A percentile compares a stretch with the other conserved stretches of the same genome.
Conservation (phyloP, 2,888 invertebrate species). For the Fragum sueziense region DNA sequence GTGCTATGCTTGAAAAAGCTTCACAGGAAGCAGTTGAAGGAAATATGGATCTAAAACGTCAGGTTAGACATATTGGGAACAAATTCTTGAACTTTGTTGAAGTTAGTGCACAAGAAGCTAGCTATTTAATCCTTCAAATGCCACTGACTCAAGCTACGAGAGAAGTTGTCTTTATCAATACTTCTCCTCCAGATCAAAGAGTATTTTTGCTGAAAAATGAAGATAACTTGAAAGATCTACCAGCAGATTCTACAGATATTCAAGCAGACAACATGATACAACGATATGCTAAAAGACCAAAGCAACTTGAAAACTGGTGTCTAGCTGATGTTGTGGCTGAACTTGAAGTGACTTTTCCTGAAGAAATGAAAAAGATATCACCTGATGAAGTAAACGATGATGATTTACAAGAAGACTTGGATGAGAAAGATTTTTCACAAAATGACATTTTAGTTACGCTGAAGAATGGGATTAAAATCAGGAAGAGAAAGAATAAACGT, state of each 20-base stretch:
- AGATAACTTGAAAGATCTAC: conserved; percentile 21
- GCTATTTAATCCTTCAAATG: conserved; percentile 40
- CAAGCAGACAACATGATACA: conserved; percentile 32
- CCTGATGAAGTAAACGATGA: too few species aligned
- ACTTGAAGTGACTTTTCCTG: conserved; percentile 17
- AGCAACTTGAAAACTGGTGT: conserved; percentile 5
- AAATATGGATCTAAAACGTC: conserved; percentile 58
- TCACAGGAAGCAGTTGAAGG: conserved; percentile 67
- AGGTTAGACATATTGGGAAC: conserved; percentile 44
- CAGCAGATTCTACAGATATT: conserved; percentile 35
- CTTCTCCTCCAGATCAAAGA: conserved; percentile 12
- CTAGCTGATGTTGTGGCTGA: conserved; percentile 30
- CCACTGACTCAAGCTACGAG: conserved; percentile 52
- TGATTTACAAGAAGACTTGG: too few species aligned
- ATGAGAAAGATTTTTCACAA: too few species aligned
- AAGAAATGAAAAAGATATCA: background rate
- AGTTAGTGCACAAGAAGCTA: conserved; percentile 46
- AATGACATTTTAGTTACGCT: too few species aligned
- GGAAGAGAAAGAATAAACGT: too few species aligned
- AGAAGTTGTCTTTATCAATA: conserved; percentile 54
- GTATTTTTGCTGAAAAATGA: conserved; percentile 60
- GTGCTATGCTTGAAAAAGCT: conserved; percentile 53
- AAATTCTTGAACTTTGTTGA: conserved; percentile 30
- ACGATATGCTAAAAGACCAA: conserved; percentile 35
- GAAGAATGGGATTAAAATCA: too few species aligned